These are phyloP conservation scores for Ceryle rudis DNA, from an alignment of 2,797 vertebrate species.

Conservation along the genomic window DNA sequence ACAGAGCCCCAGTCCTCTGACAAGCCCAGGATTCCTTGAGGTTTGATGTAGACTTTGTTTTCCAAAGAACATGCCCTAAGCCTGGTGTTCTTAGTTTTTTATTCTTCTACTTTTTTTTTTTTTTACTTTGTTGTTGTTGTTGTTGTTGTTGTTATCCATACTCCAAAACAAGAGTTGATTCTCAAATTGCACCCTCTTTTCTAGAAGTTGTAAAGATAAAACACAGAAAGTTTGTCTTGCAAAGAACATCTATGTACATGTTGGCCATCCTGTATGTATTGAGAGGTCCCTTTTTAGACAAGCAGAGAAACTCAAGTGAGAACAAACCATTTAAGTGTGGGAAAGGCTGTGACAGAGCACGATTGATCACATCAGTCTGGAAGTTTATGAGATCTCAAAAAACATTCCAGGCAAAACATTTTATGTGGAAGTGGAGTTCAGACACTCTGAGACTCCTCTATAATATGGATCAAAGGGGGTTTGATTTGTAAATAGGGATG, in stretches of 20 bases:
- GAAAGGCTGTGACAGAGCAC: not conserved
- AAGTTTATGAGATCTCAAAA: not conserved
- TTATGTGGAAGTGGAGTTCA: not conserved
- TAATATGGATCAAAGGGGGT: not conserved
- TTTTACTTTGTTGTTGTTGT: not conserved
- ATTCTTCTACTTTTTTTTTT: not conserved
- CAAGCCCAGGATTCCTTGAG: not conserved
- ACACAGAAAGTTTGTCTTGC: not conserved
- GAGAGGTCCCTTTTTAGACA: not conserved
- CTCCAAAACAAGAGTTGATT: not conserved
- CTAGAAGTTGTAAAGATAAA: not conserved
- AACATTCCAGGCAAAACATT: not conserved
- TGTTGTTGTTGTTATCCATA: not conserved
- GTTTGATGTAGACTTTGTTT: not conserved
- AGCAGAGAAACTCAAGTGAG: not conserved
- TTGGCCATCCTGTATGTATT: not conserved
- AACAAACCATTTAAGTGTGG: not conserved
- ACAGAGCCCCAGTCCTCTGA: not conserved
- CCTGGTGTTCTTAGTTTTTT: not conserved
- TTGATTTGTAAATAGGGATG: not conserved
- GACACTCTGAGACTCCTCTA: not conserved
- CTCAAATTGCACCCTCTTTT: not conserved
- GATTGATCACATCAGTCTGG: not conserved
- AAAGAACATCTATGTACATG: not conserved
- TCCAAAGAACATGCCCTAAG: not conserved